These are phyloP conservation scores for Cenopis cana DNA, from an alignment of 2,888 invertebrate genomes.

Conservation along the genomic window DNA sequence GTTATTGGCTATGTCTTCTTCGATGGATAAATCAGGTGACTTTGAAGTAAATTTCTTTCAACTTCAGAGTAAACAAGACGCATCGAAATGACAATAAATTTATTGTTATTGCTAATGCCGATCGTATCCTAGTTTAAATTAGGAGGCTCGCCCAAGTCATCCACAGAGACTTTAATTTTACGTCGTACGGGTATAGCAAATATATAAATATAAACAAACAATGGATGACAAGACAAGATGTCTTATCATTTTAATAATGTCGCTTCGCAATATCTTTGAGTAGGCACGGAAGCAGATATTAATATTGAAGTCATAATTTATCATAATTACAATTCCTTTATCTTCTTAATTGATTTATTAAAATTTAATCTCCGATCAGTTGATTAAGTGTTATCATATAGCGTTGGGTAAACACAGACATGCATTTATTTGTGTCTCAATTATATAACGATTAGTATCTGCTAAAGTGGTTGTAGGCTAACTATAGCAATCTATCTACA, in stretches of 20 bases:
- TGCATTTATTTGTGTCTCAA: slow-evolving; percentile 14
- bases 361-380: slow-evolving; percentile 30
- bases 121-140: no score
- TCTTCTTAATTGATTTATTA: slow-evolving; percentile 23
- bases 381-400: slow-evolving; percentile 14
- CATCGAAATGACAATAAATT: no score
- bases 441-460: slow-evolving; percentile 13
- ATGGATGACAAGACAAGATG: not conserved
- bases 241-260: not conserved
- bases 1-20: no score
- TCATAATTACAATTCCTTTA: slow-evolving; percentile 28
- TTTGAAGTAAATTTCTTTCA: no score
- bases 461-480: not conserved
- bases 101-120: no score
- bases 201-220: slow-evolving; percentile 50
- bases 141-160: no score
- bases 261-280: slow-evolving; percentile 11
- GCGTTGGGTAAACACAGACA: not conserved
- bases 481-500: not conserved
- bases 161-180: no score
- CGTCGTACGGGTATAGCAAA: no score
- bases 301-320: slow-evolving; percentile 12
- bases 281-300: not conserved
- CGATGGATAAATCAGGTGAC: no score
- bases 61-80: no score